Evolutionary conservation across 2,113 vertebrate genomes (phyloP), one percentile per base, ranked within the genome.

Genomic region (Lophochroa leadbeateri): DNA sequence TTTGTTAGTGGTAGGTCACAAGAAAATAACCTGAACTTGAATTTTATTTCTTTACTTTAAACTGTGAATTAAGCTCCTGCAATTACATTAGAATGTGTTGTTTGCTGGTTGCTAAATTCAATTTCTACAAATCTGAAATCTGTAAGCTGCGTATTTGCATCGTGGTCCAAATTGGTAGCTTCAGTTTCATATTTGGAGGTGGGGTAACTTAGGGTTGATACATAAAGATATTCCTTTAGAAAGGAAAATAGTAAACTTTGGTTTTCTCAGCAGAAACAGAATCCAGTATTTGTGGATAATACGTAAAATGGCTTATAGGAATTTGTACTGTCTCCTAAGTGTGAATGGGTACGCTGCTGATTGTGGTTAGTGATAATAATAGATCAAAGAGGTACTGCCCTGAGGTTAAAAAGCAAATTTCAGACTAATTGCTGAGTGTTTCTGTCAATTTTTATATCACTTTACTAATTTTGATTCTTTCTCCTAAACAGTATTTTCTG

Each of bases 301-400:
- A 65, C 0, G 6, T 68, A 61, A 82, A 86, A 55, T 61, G 58
- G n/a, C 39, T 94, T 61, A 58, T 20, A 78, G 60, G 80, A 93
- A 49, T 76, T 71, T 41, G 17, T 91, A 46, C 0, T 7, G 9
- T 90, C 25, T 79, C 68, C 19, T 60, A 33, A 91, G 41, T 9
- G 82, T 86, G 68, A 69, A 76, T 19, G 77, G 52, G 31, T 71
- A 78, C 0, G 11, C 61, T 93, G 70, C 76, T 86, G 90, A 90
- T 92, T 93, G 82, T 89, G 94, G 88, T 96, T 94, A 89, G 61
- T 95, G 94, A 91, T 94, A 96, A 93, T 92, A 92, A 84, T 86
- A 96, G 92, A 97, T 97, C 95, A 96, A 96, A 96, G 94, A 93
- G 65, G 82, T 94, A 52, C 23, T 86, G 44, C 88, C 88, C 44